Evolutionary conservation across 1,140 invertebrate species (phyloP), one percentile per base, ranked within the genome.

Genomic region (Camponotus floridanus): DNA sequence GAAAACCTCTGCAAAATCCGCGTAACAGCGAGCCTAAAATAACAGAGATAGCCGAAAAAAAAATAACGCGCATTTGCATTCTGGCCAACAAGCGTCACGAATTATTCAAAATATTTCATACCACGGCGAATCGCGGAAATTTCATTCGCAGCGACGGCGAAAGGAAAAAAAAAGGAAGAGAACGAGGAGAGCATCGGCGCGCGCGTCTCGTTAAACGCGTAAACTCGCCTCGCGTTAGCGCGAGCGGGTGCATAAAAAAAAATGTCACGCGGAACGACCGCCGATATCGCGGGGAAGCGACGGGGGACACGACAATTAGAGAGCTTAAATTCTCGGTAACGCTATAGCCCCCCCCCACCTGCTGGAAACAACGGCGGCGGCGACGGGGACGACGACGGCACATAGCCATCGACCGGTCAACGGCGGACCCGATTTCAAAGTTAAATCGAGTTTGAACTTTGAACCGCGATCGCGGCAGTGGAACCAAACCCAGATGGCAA

Each of bases 371-470:
- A 57, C 45, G 39, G 18, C 42, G 61, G 13, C 61, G 42, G 45
- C 76, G 61, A 9, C 61, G 42, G 45, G 26, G 26, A 26, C 26
- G 26, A 26, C 26, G 61, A 9, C 61, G 42, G 45, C 76, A 55
- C 68, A 61, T 67, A 48, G 65, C 48, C 64, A 70, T 73, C 45
- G 79, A 83, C 68, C 68, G 68, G 79, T 83, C 79, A 73, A 73
- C 68, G 81, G 61, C 81, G 70, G 21, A 59, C 81, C 71, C 70
- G 81, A 85, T 78, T 85, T 55, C 81, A 78, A 85, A 85, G 81
- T 85, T 85, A 85, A 78, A 85, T 85, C 81, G 81, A 85, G 81
- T 76, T 78, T 78, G 73, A 85, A 85, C 71, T 85, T 85, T 78
- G 73, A 83, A 83, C 79, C 79, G 79, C 79, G 79, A 73, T 83